Evolutionary conservation across 2,888 invertebrate species (phyloP).

Genomic region (Habrosyne pyritoides): DNA sequence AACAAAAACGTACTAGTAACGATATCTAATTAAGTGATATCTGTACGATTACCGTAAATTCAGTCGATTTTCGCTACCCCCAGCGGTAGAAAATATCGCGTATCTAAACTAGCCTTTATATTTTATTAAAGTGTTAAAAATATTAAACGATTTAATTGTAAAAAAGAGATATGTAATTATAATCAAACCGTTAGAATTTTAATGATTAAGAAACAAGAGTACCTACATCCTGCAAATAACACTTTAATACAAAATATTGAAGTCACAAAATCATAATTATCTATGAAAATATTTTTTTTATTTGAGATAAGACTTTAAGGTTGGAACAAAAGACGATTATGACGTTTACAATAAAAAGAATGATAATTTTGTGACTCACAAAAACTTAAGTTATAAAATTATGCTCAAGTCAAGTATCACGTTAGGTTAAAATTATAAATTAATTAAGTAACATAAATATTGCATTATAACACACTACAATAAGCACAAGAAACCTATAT

Average conservation of each 20-base stretch:
- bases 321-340: background rate
- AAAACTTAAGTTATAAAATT: background rate
- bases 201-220: too few relatives aligned
- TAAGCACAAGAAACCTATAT: background rate
- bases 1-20: too few relatives aligned
- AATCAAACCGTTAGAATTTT: background rate
- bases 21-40: too few relatives aligned
- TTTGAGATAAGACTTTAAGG: too few relatives aligned
- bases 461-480: background rate
- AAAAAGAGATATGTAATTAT: too few relatives aligned
- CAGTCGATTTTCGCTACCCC: too few relatives aligned
- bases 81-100: too few relatives aligned
- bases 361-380: background rate
- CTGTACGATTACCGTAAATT: too few relatives aligned
- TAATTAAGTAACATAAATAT: background rate
- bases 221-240: too few relatives aligned
- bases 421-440: constrained; percentile 22
- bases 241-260: background rate
- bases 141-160: too few relatives aligned
- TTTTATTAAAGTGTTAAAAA: too few relatives aligned
- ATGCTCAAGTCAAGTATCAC: background rate
- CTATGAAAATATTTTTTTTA: background rate
- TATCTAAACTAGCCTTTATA: too few relatives aligned
- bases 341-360: background rate
- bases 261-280: background rate